These are phyloP conservation scores for Pyrocoelia pectoralis DNA, from an alignment of 2,888 invertebrate species.

Conservation along the genomic window DNA sequence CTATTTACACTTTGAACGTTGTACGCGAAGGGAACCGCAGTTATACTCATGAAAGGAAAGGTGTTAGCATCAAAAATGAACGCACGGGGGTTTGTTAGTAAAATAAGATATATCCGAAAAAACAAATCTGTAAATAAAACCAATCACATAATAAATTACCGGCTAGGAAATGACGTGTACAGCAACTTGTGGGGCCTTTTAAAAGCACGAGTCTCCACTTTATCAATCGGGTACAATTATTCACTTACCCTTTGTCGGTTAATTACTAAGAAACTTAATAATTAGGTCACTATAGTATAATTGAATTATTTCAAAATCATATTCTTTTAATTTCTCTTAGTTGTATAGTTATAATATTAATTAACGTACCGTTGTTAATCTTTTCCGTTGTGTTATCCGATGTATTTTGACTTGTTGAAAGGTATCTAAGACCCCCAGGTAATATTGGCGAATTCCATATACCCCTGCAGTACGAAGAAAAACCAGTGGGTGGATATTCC, in stretches of 20 bases:
- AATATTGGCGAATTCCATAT: slow-evolving; percentile 56
- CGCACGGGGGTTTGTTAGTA: too few species aligned
- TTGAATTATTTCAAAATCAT: slow-evolving; percentile 21
- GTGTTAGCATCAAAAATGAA: too few species aligned
- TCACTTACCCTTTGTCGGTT: slow-evolving; percentile 40
- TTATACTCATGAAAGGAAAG: too few species aligned
- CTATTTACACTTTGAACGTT: too few species aligned
- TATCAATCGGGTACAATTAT: slow-evolving; percentile 45
- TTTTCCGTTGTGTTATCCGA: slow-evolving; percentile 49
- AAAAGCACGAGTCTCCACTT: slow-evolving; percentile 45
- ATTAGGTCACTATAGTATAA: slow-evolving; percentile 29
- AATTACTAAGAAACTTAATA: slow-evolving; percentile 25
- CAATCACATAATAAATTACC: slow-evolving; percentile 33
- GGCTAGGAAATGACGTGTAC: slow-evolving; percentile 54
- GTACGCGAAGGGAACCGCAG: too few species aligned
- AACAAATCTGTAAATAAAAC: slow-evolving; percentile 20
- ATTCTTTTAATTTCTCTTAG: slow-evolving; percentile 8
- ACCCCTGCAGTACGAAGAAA: slow-evolving; percentile 56
- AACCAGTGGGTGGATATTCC: slow-evolving; percentile 52
- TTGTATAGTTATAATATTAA: slow-evolving; percentile 14
- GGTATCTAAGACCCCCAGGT: slow-evolving; percentile 50
- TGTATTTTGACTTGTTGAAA: slow-evolving; percentile 44
- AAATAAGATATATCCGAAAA: too few species aligned
- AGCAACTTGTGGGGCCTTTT: slow-evolving; percentile 53
- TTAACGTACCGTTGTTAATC: slow-evolving; percentile 52